Conservation (phyloP, 2,113 vertebrate genomes). For the Rousettus leschenaultii region DNA sequence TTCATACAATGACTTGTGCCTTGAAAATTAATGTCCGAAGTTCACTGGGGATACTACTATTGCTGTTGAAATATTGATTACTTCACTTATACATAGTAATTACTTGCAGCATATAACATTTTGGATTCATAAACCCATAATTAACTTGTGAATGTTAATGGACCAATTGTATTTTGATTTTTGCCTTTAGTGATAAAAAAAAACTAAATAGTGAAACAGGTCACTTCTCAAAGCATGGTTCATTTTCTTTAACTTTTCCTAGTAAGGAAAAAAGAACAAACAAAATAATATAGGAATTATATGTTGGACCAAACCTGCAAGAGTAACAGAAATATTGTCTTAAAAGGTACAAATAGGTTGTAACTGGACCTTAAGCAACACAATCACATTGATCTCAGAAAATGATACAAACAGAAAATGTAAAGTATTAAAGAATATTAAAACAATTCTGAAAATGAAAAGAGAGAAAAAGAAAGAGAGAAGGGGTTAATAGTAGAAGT, state of each 20-base stretch:
- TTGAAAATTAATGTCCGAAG: conserved; percentile 6
- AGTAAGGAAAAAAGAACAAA: neutral
- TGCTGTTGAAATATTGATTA: conserved; percentile 63
- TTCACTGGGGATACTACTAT: conserved; percentile 44
- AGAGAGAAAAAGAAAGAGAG: neutral
- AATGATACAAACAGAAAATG: conserved; percentile 67
- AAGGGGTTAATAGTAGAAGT: neutral
- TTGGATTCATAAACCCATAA: conserved; percentile 71
- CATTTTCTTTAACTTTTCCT: conserved; percentile 43
- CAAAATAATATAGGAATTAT: neutral
- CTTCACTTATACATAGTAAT: conserved; percentile 76
- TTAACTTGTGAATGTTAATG: conserved; percentile 50
- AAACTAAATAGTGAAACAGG: conserved; percentile 51
- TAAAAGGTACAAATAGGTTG: neutral
- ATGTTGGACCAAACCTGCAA: conserved; percentile 56
- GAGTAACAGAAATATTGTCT: conserved; percentile 52
- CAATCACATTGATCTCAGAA: conserved; percentile 76
- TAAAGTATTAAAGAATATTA: conserved; percentile 66
- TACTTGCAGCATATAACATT: conserved; percentile 70
- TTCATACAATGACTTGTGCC: conserved; percentile 18
- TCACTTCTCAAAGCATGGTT: conserved; percentile 34
- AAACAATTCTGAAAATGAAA: conserved; percentile 64
- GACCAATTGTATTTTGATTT: conserved; percentile 65
- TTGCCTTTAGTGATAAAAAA: conserved; percentile 55
- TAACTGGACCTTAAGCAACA: conserved; percentile 75